Evolutionary conservation across 2,113 vertebrate genomes (phyloP).

Genomic region (Clarias gariepinus): DNA sequence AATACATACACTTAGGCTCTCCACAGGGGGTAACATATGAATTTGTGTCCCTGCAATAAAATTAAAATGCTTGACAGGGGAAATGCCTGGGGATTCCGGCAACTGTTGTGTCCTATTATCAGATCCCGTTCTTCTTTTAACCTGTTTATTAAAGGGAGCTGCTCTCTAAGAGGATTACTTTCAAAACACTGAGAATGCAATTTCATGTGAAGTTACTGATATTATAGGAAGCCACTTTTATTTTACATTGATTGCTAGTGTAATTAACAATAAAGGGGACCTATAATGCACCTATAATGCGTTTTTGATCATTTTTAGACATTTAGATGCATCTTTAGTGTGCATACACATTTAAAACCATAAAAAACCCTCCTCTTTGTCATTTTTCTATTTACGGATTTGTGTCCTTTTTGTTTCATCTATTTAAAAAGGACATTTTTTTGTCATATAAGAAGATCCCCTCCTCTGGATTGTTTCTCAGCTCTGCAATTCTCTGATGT

Average conservation of each 20-base stretch:
- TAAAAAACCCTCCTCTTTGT: too few species aligned
- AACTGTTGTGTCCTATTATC: constrained; percentile 87
- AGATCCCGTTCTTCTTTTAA: constrained; percentile 76
- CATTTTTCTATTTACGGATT: neutral
- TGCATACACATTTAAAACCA: too few species aligned
- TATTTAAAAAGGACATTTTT: too few species aligned
- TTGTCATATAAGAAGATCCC: too few species aligned
- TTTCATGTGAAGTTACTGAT: constrained; percentile 66
- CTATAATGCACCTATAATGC: too few species aligned
- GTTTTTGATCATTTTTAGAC: too few species aligned
- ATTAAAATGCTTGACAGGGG: constrained; percentile 83
- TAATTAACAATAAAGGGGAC: neutral
- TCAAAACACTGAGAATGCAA: constrained; percentile 79
- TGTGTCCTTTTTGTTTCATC: too few species aligned
- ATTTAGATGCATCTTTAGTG: too few species aligned
- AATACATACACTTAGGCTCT: constrained; percentile 88
- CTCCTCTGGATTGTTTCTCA: too few species aligned
- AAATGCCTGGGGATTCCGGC: constrained; percentile 81
- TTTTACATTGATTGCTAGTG: neutral
- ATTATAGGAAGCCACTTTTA: neutral
- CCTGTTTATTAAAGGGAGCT: constrained; percentile 90
- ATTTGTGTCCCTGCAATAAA: constrained; percentile 83
- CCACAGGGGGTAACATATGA: constrained; percentile 78
- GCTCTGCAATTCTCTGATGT: too few species aligned
- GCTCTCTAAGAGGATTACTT: constrained; percentile 82